Conservation (phyloP, 2,797 vertebrate genomes). For the Chaetophractus vellerosus region DNA sequence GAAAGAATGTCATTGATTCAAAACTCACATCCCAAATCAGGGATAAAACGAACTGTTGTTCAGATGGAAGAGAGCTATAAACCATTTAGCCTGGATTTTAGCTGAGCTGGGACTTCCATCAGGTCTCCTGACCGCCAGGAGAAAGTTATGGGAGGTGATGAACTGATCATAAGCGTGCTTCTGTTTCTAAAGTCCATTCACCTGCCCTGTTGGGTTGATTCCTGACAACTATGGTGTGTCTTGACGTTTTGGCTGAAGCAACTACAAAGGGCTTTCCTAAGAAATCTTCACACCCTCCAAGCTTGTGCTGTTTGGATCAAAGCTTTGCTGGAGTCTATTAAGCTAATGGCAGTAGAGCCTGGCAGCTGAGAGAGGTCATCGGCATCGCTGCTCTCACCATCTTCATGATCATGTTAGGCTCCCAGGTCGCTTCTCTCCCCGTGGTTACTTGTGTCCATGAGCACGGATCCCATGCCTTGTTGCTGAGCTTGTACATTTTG, state of each 20-base stretch:
- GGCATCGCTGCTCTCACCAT: not conserved
- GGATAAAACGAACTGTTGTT: not conserved
- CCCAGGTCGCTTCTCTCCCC: not conserved
- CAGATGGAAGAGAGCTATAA: not conserved
- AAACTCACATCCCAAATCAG: conserved; percentile 9
- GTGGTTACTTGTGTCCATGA: not conserved
- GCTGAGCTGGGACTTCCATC: not conserved
- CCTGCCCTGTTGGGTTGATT: not conserved
- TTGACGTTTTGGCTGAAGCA: conserved; percentile 32
- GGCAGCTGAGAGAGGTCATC: not conserved
- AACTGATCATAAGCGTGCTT: not conserved
- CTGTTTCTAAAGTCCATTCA: not conserved
- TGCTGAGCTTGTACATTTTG: not conserved
- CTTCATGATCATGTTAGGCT: not conserved
- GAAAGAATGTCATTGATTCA: not conserved
- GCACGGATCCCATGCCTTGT: not conserved
- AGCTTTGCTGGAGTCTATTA: not conserved
- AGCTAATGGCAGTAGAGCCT: not conserved
- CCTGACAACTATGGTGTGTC: not conserved
- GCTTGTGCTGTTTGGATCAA: not conserved
- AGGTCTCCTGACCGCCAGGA: not conserved
- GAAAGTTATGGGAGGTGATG: conserved; percentile 10
- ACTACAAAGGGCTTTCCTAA: not conserved
- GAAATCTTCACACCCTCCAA: not conserved
- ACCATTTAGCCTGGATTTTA: not conserved